Conservation (phyloP, 2,113 vertebrate genomes). For the Tachysurus vachellii region DNA sequence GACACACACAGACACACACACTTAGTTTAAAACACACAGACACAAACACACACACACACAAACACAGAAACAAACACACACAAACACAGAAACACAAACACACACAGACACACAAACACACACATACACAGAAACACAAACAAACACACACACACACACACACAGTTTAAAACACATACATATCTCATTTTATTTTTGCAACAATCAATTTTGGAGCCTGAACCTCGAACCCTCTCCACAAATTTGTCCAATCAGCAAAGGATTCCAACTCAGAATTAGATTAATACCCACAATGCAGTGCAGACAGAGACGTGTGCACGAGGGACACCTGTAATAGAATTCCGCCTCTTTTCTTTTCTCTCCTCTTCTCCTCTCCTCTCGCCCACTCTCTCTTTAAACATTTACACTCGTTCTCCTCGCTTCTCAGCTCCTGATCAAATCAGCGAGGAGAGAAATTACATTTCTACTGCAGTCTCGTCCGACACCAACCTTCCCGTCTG, state of each 20-base stretch:
- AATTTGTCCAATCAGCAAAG: constrained; percentile 76
- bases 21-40: neutral
- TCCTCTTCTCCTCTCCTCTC: constrained; percentile 56
- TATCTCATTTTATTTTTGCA: constrained; percentile 64
- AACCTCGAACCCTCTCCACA: constrained; percentile 59
- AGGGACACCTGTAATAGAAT: constrained; percentile 91
- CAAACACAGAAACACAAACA: no score
- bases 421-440: constrained; percentile 89
- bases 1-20: neutral
- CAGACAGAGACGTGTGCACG: constrained; percentile 73
- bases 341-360: constrained; percentile 64
- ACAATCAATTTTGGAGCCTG: constrained; percentile 68
- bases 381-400: constrained; percentile 87
- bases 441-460: constrained; percentile 92
- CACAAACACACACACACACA: no score
- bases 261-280: constrained; percentile 82
- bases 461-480: constrained; percentile 87
- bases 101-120: no score
- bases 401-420: constrained; percentile 85
- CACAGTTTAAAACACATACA: constrained; percentile 62
- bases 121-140: neutral
- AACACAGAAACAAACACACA: no score
- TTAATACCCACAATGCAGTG: constrained; percentile 84
- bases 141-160: neutral
- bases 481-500: constrained; percentile 85